Percentiles rank a stretch among this genome's conserved stretches.
phyloP scores from a whole-genome alignment of 2,797 vertebrate genomes.

The Tarsius wallacei region DNA sequence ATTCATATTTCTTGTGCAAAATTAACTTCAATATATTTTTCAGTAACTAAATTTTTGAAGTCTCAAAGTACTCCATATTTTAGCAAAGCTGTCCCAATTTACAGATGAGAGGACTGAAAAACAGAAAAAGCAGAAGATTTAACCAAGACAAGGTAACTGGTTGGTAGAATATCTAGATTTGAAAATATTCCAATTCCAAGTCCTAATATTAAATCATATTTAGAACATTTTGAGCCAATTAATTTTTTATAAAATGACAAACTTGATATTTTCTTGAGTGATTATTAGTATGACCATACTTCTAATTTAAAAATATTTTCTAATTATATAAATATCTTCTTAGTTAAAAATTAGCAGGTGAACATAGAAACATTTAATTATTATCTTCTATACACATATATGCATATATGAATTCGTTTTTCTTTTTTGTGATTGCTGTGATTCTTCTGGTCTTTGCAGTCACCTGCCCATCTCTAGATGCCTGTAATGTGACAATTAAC shows the following conservation, averaged over 20 bases:
- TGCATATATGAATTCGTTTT: conserved; percentile 34
- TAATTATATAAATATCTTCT: neutral
- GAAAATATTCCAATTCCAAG: neutral
- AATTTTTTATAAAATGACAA: conserved; percentile 50
- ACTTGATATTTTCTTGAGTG: neutral
- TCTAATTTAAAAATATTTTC: neutral
- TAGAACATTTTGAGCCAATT: neutral
- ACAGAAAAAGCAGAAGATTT: neutral
- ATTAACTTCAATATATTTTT: neutral
- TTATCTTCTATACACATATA: neutral
- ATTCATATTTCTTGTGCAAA: neutral
- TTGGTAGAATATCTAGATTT: conserved; percentile 45
- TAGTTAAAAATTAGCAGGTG: neutral
- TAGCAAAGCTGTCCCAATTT: neutral
- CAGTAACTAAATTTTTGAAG: neutral
- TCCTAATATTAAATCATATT: neutral
- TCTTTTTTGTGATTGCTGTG: conserved; percentile 1
- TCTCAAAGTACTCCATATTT: neutral
- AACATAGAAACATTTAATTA: conserved; percentile 28
- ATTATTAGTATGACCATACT: neutral
- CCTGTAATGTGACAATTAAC: conserved; percentile 86
- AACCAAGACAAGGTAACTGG: neutral
- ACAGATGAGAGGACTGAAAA: neutral
- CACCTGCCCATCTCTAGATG: conserved; percentile 81
- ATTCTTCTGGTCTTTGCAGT: conserved; percentile 66